These are phyloP conservation scores for Ephestia elutella DNA, from an alignment of 1,140 invertebrate genomes.

Conservation along the genomic window DNA sequence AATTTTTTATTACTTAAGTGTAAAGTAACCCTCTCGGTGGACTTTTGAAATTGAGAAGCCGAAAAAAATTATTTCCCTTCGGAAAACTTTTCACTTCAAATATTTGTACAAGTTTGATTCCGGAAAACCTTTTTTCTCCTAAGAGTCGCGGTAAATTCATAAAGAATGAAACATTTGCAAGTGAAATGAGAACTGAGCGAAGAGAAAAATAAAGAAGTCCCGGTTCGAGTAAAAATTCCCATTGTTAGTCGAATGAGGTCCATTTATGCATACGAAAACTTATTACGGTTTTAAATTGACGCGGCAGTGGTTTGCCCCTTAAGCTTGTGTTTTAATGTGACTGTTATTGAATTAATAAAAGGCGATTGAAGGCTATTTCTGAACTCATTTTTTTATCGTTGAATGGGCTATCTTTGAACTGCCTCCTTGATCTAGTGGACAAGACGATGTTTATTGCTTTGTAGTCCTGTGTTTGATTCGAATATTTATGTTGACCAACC, in stretches of 20 bases:
- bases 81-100: constrained; percentile 34
- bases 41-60: constrained; percentile 4
- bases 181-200: constrained; percentile 46
- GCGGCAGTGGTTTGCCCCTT: neutral
- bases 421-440: too few relatives aligned
- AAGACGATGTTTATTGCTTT: too few relatives aligned
- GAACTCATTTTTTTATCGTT: too few relatives aligned
- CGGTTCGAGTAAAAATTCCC: constrained; percentile 37
- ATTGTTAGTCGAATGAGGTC: constrained; percentile 49
- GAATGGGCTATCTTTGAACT: too few relatives aligned
- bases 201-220: constrained; percentile 44
- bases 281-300: constrained; percentile 21
- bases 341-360: neutral
- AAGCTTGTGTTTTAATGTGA: neutral
- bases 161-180: constrained; percentile 58
- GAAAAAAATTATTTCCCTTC: neutral
- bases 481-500: too few relatives aligned
- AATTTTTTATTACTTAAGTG: constrained; percentile 8
- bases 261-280: constrained; percentile 63
- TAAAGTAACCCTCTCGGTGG: constrained; percentile 7
- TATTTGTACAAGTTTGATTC: constrained; percentile 54
- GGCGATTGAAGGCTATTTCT: neutral
- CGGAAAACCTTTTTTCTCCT: constrained; percentile 32
- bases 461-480: too few relatives aligned
- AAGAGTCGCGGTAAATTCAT: constrained; percentile 46